phyloP scores from a whole-genome alignment of 2,113 vertebrate species.

The Phoenicopterus ruber region DNA sequence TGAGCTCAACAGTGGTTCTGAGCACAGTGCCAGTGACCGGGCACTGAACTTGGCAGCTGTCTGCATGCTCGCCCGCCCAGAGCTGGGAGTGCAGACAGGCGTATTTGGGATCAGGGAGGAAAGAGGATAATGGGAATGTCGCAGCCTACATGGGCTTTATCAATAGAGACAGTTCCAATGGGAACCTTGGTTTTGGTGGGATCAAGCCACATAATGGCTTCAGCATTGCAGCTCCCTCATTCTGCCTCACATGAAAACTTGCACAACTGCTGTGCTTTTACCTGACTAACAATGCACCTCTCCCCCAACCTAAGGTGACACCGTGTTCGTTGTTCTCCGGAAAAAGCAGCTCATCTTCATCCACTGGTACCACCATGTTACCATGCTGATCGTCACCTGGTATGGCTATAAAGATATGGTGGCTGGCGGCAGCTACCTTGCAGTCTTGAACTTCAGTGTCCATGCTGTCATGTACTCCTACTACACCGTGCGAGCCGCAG shows the following conservation, averaged over 20 bases:
- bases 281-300: not conserved
- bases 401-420: rapidly evolving
- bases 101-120: no score
- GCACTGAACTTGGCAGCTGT: not conserved
- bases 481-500: not conserved
- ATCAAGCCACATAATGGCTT: not conserved
- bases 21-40: not conserved
- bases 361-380: not conserved
- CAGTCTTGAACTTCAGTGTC: not conserved
- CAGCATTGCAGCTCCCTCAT: not conserved
- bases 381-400: rapidly evolving
- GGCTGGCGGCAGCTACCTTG: rapidly evolving
- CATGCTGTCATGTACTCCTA: not conserved
- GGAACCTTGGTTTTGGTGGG: not conserved
- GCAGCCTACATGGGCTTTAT: not conserved
- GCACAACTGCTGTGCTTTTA: not conserved
- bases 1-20: not conserved
- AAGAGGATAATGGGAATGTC: not conserved
- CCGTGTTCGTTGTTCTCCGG: not conserved
- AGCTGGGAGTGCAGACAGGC: not conserved
- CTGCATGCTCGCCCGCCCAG: no score
- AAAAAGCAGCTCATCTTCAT: not conserved
- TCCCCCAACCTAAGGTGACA: not conserved
- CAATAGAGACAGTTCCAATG: not conserved
- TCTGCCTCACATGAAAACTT: not conserved